A percentile compares a stretch with the other conserved stretches of the same genome.
phyloP scores from a whole-genome alignment of 2,888 invertebrate genomes.

The Coremacera marginata region DNA sequence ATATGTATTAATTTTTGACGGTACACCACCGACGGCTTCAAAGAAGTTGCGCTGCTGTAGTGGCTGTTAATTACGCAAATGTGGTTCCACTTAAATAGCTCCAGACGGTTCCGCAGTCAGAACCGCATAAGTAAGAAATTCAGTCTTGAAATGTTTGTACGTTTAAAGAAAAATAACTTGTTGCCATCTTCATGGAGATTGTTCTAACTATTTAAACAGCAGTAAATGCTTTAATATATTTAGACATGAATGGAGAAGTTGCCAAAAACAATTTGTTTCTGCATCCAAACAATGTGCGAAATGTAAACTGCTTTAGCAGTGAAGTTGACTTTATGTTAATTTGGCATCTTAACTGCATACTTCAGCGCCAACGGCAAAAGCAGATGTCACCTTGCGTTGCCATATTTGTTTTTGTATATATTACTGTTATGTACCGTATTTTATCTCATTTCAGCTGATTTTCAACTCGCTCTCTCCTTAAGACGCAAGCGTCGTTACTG shows the following conservation, averaged over 20 bases:
- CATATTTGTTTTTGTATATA: slow-evolving; percentile 45
- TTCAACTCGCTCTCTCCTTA: neutral
- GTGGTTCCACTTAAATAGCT: slow-evolving; percentile 1
- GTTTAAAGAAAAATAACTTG: neutral
- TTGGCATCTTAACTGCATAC: neutral
- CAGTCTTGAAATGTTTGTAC: neutral
- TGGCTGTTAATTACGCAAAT: neutral
- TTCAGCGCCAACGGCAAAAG: neutral
- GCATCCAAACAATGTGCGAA: neutral
- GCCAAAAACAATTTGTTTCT: neutral
- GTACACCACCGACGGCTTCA: slow-evolving; percentile 1
- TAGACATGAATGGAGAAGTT: neutral
- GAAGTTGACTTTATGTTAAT: neutral
- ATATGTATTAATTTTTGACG: neutral
- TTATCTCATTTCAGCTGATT: neutral
- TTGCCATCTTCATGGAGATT: neutral
- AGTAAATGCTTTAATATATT: slow-evolving; percentile 12
- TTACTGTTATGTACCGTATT: neutral
- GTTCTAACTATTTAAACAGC: neutral
- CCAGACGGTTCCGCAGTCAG: neutral
- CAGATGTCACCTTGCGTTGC: slow-evolving; percentile 3
- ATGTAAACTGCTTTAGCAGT: neutral
- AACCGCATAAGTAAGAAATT: neutral
- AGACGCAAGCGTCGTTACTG: slow-evolving; percentile 18
- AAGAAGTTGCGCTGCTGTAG: neutral